Conservation (phyloP, 2,797 vertebrate genomes). For the Scolopax bukidnonensis region DNA sequence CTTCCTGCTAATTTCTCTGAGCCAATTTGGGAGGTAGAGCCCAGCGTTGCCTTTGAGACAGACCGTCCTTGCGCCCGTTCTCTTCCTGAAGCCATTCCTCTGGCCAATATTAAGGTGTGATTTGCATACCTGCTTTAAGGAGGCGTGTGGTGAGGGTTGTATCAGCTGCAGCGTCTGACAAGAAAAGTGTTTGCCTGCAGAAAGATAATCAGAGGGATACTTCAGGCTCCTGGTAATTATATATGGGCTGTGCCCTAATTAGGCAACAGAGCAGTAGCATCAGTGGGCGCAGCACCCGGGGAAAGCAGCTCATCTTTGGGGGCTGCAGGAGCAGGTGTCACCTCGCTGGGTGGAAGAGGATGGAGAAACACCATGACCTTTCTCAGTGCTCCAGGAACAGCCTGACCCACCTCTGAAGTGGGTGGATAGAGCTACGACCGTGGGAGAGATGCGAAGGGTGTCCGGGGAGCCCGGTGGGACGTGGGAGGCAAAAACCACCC, state of each 20-base stretch:
- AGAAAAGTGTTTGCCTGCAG: not conserved
- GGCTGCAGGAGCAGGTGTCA: not conserved
- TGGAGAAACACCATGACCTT: not conserved
- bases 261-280: accelerated
- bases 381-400: not conserved
- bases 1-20: slow-evolving; percentile 75
- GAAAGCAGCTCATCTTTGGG: accelerated
- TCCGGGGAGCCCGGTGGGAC: too few species aligned
- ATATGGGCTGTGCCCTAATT: accelerated
- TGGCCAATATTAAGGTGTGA: slow-evolving; percentile 23
- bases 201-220: not conserved
- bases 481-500: not conserved
- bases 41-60: slow-evolving; percentile 42
- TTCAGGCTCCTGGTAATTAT: not conserved
- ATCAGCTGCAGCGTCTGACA: not conserved
- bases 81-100: slow-evolving; percentile 59
- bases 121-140: slow-evolving; percentile 33
- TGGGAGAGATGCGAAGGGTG: not conserved
- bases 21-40: slow-evolving; percentile 73
- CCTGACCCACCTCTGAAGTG: not conserved
- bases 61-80: slow-evolving; percentile 15
- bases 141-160: not conserved
- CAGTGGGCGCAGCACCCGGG: not conserved
- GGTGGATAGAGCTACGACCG: not conserved
- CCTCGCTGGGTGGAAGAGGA: accelerated